phyloP scores from a whole-genome alignment of 2,113 vertebrate species.

The Mionectes macconnelli region DNA sequence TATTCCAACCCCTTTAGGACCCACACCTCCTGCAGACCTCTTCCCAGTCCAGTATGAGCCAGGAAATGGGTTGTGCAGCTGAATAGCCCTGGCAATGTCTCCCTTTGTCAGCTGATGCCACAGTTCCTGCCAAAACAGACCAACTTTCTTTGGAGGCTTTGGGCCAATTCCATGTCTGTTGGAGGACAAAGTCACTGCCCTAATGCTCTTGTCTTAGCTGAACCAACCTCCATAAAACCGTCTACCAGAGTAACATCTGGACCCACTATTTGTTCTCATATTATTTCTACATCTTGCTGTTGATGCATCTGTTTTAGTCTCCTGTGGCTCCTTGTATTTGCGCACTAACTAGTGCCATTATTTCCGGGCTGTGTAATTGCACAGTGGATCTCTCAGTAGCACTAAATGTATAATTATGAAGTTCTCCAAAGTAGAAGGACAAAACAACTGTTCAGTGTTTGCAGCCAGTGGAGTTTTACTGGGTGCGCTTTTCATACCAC shows the following conservation, averaged over 20 bases:
- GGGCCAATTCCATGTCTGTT: neutral
- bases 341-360: conserved; percentile 58
- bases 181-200: neutral
- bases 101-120: neutral
- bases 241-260: neutral
- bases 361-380: conserved; percentile 69
- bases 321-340: conserved; percentile 42
- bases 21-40: neutral
- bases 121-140: neutral
- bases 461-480: conserved; percentile 33
- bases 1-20: neutral
- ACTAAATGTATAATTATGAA: conserved; percentile 73
- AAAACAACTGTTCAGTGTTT: conserved; percentile 46
- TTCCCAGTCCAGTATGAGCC: neutral
- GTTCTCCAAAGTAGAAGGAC: conserved; percentile 62
- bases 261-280: neutral
- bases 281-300: conserved; percentile 3
- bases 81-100: neutral
- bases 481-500: neutral
- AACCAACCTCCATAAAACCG: neutral
- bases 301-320: conserved; percentile 54
- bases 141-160: neutral
- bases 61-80: neutral
- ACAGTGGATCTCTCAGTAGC: conserved; percentile 50
- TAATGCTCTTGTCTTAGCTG: neutral